Evolutionary conservation across 1,140 invertebrate species (phyloP).

Genomic region (Maniola jurtina): DNA sequence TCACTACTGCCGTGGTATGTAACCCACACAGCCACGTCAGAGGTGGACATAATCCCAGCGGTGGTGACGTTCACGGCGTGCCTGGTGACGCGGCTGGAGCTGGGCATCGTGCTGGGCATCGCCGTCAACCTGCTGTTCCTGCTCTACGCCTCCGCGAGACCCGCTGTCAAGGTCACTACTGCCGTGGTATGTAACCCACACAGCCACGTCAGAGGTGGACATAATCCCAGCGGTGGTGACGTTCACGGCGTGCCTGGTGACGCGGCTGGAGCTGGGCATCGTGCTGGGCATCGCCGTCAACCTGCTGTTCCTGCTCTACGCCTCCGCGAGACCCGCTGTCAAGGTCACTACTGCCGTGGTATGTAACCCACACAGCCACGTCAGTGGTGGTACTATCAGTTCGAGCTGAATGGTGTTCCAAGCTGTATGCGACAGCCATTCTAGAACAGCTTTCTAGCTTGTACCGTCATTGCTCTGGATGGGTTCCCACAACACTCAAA

Average conservation of each 20-base stretch:
- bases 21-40: constrained; percentile 72
- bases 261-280: constrained; percentile 92
- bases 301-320: constrained; percentile 88
- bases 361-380: constrained; percentile 32
- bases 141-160: constrained; percentile 89
- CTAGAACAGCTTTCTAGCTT: too few species aligned
- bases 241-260: constrained; percentile 86
- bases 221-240: constrained; percentile 87
- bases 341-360: constrained; percentile 80
- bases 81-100: constrained; percentile 88
- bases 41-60: constrained; percentile 88
- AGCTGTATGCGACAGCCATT: too few species aligned
- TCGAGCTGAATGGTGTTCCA: too few species aligned
- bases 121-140: constrained; percentile 87
- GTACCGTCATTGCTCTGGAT: too few species aligned
- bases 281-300: constrained; percentile 90
- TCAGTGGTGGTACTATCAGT: constrained; percentile 84
- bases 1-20: constrained; percentile 80
- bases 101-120: constrained; percentile 92
- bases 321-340: constrained; percentile 87
- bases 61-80: constrained; percentile 87
- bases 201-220: constrained; percentile 86
- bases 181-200: constrained; percentile 73
- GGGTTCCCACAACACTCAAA: too few species aligned
- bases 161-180: constrained; percentile 81